Evolutionary conservation across 2,797 vertebrate species (phyloP).

Genomic region (Garrulus glandarius): DNA sequence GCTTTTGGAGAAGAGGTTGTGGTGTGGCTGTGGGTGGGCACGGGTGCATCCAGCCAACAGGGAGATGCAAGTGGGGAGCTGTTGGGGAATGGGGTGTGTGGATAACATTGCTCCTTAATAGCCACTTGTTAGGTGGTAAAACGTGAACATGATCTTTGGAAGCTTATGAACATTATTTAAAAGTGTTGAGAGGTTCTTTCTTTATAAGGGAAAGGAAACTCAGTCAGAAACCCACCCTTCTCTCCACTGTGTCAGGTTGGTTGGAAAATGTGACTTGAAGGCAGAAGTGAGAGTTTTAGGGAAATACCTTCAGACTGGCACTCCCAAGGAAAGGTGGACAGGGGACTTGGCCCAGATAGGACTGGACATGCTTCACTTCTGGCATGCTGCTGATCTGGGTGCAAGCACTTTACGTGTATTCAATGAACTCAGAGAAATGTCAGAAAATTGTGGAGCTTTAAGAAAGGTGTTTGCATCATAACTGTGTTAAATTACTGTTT

Average conservation of each 20-base stretch:
- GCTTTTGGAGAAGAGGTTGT: background rate
- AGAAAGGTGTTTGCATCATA: background rate
- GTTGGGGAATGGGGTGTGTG: fast-evolving
- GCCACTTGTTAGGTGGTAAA: background rate
- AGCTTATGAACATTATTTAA: background rate
- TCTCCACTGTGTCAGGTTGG: background rate
- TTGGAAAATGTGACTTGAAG: background rate
- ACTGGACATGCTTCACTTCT: background rate
- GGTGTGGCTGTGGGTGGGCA: background rate
- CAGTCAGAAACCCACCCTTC: background rate
- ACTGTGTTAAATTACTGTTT: background rate
- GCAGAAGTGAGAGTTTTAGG: background rate
- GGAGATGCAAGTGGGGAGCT: background rate
- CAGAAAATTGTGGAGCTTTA: background rate
- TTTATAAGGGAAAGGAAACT: background rate
- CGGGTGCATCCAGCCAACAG: too few relatives aligned
- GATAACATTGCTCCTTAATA: background rate
- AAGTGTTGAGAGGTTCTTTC: background rate
- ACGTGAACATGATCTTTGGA: background rate
- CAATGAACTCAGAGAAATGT: background rate
- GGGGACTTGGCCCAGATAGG: background rate
- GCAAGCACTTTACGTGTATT: background rate
- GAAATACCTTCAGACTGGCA: background rate
- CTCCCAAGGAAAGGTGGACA: background rate
- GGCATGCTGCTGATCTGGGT: background rate